Conservation (phyloP, 2,888 invertebrate genomes). For the Himalopsyche kuldschensis region DNA sequence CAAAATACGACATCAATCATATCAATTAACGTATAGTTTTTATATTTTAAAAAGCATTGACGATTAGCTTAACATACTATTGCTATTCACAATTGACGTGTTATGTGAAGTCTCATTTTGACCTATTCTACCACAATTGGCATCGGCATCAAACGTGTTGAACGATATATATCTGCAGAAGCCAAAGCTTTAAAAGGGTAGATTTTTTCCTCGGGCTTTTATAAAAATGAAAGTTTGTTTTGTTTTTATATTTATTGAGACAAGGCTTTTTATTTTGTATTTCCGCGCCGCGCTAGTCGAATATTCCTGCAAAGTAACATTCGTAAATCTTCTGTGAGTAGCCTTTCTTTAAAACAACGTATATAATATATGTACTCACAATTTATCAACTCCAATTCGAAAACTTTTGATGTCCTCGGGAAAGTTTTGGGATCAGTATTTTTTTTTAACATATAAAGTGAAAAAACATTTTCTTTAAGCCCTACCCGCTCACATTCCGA, state of each 20-base stretch:
- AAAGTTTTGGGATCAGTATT: background rate
- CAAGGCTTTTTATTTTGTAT: background rate
- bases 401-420: background rate
- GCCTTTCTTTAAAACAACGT: background rate
- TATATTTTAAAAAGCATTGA: too few relatives aligned
- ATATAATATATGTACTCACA: background rate
- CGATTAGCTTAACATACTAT: too few relatives aligned
- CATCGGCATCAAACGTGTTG: background rate
- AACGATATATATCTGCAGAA: background rate
- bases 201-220: background rate
- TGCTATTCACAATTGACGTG: too few relatives aligned
- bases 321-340: background rate
- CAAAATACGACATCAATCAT: too few relatives aligned
- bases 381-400: background rate
- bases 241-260: background rate
- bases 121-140: too few relatives aligned
- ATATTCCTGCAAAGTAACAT: background rate
- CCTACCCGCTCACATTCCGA: background rate
- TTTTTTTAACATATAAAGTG: background rate
- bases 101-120: too few relatives aligned
- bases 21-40: too few relatives aligned
- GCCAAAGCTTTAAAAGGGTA: background rate
- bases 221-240: background rate
- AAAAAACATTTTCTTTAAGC: background rate
- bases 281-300: background rate